Conservation (phyloP, 2,113 vertebrate genomes). For the Chitala chitala region DNA sequence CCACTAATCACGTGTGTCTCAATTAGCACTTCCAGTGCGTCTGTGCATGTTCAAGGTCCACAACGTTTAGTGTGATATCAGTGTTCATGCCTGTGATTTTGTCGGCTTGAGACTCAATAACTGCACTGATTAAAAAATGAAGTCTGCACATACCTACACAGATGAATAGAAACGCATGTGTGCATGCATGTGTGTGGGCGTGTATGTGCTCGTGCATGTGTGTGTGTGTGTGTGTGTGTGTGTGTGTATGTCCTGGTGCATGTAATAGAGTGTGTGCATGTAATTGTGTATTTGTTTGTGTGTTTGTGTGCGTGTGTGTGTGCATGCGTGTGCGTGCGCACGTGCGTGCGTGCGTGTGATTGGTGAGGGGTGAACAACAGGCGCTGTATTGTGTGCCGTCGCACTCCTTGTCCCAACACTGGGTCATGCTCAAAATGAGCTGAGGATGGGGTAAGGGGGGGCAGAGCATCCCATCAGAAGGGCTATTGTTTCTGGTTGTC, state of each 20-base stretch:
- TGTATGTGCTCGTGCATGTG: neutral
- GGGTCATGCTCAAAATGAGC: constrained; percentile 28
- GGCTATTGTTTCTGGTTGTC: constrained; percentile 2
- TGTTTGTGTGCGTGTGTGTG: neutral
- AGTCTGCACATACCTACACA: no score
- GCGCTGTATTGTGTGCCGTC: constrained; percentile 46
- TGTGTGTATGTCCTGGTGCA: neutral
- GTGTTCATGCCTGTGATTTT: no score
- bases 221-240: neutral
- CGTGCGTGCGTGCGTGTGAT: constrained; percentile 30
- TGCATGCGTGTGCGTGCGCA: neutral
- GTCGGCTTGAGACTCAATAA: no score
- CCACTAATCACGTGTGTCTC: no score
- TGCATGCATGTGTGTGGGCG: neutral
- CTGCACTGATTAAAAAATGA: no score
- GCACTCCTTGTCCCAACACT: constrained; percentile 28
- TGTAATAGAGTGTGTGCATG: neutral
- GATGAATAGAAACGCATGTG: no score
- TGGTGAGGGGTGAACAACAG: constrained; percentile 41
- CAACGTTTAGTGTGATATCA: no score
- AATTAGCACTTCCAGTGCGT: no score
- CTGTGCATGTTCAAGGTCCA: no score
- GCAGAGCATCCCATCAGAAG: constrained; percentile 43
- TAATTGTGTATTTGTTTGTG: constrained; percentile 32
- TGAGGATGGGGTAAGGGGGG: constrained; percentile 28